Base-by-base conservation (phyloP, 2,113 vertebrate species). In the Microcebus ravelobensis region DNA sequence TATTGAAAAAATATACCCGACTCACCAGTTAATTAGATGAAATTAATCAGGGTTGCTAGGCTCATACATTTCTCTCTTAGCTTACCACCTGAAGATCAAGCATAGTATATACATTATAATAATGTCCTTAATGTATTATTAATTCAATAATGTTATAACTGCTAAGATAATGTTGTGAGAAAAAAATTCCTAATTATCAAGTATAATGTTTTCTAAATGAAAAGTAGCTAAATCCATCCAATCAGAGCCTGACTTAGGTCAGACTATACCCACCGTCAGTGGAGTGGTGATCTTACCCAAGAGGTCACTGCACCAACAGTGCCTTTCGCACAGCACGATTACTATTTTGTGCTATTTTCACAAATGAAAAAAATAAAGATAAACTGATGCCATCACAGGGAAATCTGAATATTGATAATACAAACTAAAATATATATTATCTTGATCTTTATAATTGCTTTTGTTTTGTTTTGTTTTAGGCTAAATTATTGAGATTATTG, bases 211-310 rank as follows among this genome's bases (percentile, higher is more conserved):
- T 90, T 61, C 12, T 63, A 65, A 96, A 89, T 63, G 15, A 74
- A 84, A 87, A 91, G 34, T 13, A 79, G 2, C 14, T 73, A n/a
- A 61, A 34, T 50, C 15, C 61, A 21, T 48, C 52, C 18, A 61
- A 3, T 61, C 55, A 79, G 55, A 59, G 25, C 23, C 68, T 74
- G 39, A 82, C n/a, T 27, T 20, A n/a, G 48, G 4, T 50, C 3
- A 36, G 23, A 13, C 25, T 3, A 48, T 31, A 81, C 15, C 6
- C 45, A 70, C 0, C 0, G 5, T 45, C 5, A 36, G 3, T 2
- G 14, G 8, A 63, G 12, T 10, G n/a, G 15, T 29, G 6, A 52
- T 57, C 3, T 42, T 31, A 31, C 61, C 15, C 50, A 10, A 0
- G 4, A 55, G 1, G 55, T 67, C 55, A 80, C 8, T n/a, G 29